Conservation (phyloP, 2,113 vertebrate species). For the Acanthochromis polyacanthus region DNA sequence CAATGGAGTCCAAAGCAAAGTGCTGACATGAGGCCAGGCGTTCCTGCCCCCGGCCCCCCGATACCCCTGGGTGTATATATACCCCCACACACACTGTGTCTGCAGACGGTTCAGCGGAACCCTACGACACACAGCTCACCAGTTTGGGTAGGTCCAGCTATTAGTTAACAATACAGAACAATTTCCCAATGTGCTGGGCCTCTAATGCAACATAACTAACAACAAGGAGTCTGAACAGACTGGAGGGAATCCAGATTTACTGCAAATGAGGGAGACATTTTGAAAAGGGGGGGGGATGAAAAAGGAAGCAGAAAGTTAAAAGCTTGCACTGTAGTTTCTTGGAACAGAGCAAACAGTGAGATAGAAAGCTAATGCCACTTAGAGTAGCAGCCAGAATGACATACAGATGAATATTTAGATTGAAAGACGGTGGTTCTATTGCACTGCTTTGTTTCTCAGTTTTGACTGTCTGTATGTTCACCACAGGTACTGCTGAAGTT, state of each 20-base stretch:
- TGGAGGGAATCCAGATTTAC: background rate
- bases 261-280: slow-evolving; percentile 4
- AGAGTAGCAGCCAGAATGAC: background rate
- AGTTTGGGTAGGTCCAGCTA: slow-evolving; percentile 80
- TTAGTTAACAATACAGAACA: slow-evolving; percentile 39
- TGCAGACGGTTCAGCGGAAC: slow-evolving; percentile 80
- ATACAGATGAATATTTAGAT: background rate
- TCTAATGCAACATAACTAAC: slow-evolving; percentile 9
- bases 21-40: slow-evolving; percentile 82
- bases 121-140: slow-evolving; percentile 75
- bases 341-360: background rate
- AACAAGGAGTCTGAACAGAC: background rate
- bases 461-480: slow-evolving; percentile 17
- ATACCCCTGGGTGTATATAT: slow-evolving; percentile 78
- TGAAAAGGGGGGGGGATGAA: slow-evolving; percentile 14
- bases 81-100: slow-evolving; percentile 66
- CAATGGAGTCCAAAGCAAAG: slow-evolving; percentile 85
- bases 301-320: background rate
- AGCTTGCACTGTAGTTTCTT: background rate
- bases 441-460: background rate
- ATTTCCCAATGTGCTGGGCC: slow-evolving; percentile 37
- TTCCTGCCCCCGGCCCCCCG: slow-evolving; percentile 50
- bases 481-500: slow-evolving; percentile 72
- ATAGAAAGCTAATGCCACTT: background rate
- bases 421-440: too few species aligned